Conservation (phyloP, 2,113 vertebrate species). For the Hippocampus comes region DNA sequence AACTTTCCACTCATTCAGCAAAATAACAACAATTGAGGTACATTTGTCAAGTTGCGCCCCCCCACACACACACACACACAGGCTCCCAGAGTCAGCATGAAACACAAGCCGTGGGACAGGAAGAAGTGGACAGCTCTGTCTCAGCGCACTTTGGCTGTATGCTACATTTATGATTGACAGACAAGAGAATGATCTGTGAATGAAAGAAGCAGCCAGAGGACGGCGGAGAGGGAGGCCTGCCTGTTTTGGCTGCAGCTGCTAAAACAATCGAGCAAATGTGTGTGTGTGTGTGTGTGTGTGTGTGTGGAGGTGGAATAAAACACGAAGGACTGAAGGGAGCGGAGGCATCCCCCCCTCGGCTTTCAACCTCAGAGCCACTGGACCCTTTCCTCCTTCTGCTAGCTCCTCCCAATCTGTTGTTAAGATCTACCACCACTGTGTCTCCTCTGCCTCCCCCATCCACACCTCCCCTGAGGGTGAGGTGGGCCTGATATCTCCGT, state of each 20-base stretch:
- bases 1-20: slow-evolving; percentile 61
- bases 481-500: slow-evolving; percentile 58
- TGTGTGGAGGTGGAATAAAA: slow-evolving; percentile 54
- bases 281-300: slow-evolving; percentile 19
- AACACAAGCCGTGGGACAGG: slow-evolving; percentile 56
- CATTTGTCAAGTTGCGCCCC: slow-evolving; percentile 33
- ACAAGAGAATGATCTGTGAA: slow-evolving; percentile 4
- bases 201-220: slow-evolving; percentile 4
- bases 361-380: slow-evolving; percentile 9
- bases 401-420: slow-evolving; percentile 41
- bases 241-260: slow-evolving; percentile 67
- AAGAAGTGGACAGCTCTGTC: slow-evolving; percentile 60
- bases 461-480: slow-evolving; percentile 41
- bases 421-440: slow-evolving; percentile 47
- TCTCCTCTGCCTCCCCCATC: slow-evolving; percentile 24
- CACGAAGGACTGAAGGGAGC: slow-evolving; percentile 41
- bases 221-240: slow-evolving; percentile 20
- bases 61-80: slow-evolving; percentile 15
- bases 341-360: slow-evolving; percentile 25
- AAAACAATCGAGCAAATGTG: slow-evolving; percentile 68
- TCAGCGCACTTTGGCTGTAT: slow-evolving; percentile 47
- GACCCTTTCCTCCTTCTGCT: slow-evolving; percentile 39
- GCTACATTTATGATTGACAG: slow-evolving; percentile 21
- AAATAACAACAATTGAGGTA: slow-evolving; percentile 42
- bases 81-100: slow-evolving; percentile 59